Conservation (phyloP, 1,140 invertebrate species). For the Drosophila biarmipes region DNA sequence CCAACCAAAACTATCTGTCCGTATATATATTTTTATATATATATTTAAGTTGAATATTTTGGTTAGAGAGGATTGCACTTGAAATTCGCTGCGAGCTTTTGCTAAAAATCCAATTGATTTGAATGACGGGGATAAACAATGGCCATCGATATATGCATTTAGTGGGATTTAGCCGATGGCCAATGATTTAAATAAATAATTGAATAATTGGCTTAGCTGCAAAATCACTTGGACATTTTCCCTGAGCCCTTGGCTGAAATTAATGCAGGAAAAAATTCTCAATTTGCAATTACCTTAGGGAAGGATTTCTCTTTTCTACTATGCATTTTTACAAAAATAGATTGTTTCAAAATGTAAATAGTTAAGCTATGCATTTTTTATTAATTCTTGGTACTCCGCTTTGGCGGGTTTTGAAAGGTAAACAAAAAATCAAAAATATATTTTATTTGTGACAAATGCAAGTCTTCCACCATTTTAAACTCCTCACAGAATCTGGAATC, state of each 20-base stretch:
- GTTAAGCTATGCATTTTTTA: too few relatives aligned
- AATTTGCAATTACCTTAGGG: neutral
- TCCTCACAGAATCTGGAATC: neutral
- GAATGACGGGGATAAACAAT: slow-evolving; percentile 42
- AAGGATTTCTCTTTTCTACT: neutral
- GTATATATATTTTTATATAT: slow-evolving; percentile 9
- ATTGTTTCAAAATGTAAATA: neutral
- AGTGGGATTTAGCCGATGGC: slow-evolving; percentile 40
- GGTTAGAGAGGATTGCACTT: slow-evolving; percentile 20
- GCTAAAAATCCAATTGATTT: slow-evolving; percentile 39
- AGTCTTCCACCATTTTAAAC: neutral
- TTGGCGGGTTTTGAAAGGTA: too few relatives aligned
- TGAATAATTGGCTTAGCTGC: slow-evolving; percentile 46
- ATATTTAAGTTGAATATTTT: slow-evolving; percentile 20
- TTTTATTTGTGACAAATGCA: neutral
- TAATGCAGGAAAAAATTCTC: neutral
- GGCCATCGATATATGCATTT: slow-evolving; percentile 49
- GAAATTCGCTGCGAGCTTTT: slow-evolving; percentile 9
- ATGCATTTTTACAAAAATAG: neutral
- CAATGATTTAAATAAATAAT: slow-evolving; percentile 46
- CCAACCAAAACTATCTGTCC: slow-evolving; percentile 3
- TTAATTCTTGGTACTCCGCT: too few relatives aligned
- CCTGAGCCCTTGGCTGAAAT: neutral
- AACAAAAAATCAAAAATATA: too few relatives aligned
- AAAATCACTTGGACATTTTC: slow-evolving; percentile 6